A percentile compares a stretch with the other conserved stretches of the same genome.
Evolutionary conservation across 2,888 invertebrate species (phyloP).

Genomic region (Drepanosiphum platanoidis): DNA sequence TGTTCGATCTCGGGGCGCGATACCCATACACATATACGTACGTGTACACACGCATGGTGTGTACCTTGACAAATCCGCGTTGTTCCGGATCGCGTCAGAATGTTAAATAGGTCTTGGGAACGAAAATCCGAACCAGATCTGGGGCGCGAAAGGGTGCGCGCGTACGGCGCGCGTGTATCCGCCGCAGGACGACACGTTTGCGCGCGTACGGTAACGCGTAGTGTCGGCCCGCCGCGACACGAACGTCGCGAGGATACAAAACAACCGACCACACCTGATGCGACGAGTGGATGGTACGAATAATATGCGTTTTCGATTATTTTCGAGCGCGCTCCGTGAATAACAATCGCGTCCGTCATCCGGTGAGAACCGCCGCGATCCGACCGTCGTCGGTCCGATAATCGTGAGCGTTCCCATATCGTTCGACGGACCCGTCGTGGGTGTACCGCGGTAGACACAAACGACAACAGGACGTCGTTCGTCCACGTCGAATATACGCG

Average conservation of each 20-base stretch:
- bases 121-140: constrained; percentile 52
- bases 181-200: background rate
- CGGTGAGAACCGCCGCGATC: too few relatives aligned
- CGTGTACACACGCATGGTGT: too few relatives aligned
- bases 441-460: too few relatives aligned
- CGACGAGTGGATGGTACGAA: too few relatives aligned
- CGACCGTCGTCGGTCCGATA: too few relatives aligned
- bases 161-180: too few relatives aligned
- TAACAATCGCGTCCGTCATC: background rate
- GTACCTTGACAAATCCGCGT: constrained; percentile 61
- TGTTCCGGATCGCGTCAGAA: constrained; percentile 47
- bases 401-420: too few relatives aligned
- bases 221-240: too few relatives aligned
- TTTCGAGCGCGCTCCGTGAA: background rate
- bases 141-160: constrained; percentile 7
- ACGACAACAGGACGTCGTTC: too few relatives aligned
- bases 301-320: background rate
- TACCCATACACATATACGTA: too few relatives aligned
- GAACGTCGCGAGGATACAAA: background rate
- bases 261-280: background rate
- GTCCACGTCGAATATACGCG: too few relatives aligned
- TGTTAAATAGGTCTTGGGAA: constrained; percentile 58
- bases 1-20: constrained; percentile 45
- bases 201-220: background rate
- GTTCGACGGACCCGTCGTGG: too few relatives aligned